Base-by-base conservation (phyloP, 2,797 vertebrate genomes). In the Micromesistius poutassou region DNA sequence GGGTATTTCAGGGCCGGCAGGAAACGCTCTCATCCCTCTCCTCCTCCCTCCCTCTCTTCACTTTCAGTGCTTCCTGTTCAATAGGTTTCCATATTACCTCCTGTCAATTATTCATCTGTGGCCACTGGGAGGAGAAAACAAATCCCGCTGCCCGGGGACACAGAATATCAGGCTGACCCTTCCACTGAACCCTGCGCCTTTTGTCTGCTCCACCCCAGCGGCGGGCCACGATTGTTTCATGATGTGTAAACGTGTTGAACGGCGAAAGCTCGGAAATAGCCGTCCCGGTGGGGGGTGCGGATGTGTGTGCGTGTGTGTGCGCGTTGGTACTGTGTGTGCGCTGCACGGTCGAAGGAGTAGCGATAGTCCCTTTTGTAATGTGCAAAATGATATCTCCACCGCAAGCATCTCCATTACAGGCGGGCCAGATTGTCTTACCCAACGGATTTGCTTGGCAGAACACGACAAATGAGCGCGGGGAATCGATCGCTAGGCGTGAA, bases 371-470 rank as follows among this genome's bases (percentile, higher is more conserved):
- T 90, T 93, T 94, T 94, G 94, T 93, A 87, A 88, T 89, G 90
- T 92, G 94, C 91, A 92, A 94, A 93, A 93, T 93, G 92, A 94
- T 93, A 93, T 92, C 90, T 90, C 86, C 84, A 88, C 88, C 85
- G 86, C 88, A 89, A 85, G 86, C 90, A 79, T 93, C 93, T 95
- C 90, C 74, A 86, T 93, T 94, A 93, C 93, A 91, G 87, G 84
- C 84, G 82, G 89, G 90, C 88, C 87, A 89, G 91, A 93, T 95
- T 89, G 82, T 90, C 87, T 94, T 95, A 93, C 94, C 76, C 75
- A 84, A 75, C 85, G 89, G 89, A 90, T 88, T 88, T 87, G 91
- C 93, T 92, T 91, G 89, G 87, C 86, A 89, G 90, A 90, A 88
- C 90, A 85, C 76, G 78, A 90, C 91, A 92, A 93, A 94, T 89